Percentiles rank a stretch among this genome's conserved stretches.
Conservation (phyloP, 2,797 vertebrate genomes). For the Lacerta viridis region DNA sequence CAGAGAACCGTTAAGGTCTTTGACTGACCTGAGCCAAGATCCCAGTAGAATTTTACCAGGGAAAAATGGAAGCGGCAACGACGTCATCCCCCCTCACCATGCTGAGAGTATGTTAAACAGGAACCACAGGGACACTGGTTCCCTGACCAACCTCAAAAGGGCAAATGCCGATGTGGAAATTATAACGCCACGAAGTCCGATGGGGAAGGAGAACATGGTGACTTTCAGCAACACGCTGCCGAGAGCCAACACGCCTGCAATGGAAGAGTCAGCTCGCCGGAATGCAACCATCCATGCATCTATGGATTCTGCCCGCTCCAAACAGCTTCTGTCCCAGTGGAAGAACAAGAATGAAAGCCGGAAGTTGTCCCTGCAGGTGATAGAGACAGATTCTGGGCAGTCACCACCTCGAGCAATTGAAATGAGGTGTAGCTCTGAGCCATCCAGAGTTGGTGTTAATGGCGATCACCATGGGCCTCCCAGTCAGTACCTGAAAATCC, state of each 20-base stretch:
- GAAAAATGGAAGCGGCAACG: constrained; percentile 86
- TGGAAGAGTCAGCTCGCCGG: constrained; percentile 90
- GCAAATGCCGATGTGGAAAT: constrained; percentile 89
- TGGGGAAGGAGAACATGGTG: constrained; percentile 90
- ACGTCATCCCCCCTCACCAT: constrained; percentile 85
- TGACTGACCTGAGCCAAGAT: constrained; percentile 92
- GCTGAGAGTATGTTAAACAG: constrained; percentile 89
- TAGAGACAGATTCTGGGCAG: constrained; percentile 87
- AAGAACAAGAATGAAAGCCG: constrained; percentile 94
- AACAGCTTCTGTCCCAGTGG: constrained; percentile 97
- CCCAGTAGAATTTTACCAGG: constrained; percentile 88
- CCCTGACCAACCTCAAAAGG: constrained; percentile 88
- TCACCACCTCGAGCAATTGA: constrained; percentile 92
- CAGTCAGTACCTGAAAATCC: constrained; percentile 85
- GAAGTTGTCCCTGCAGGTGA: constrained; percentile 91
- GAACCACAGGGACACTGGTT: constrained; percentile 85
- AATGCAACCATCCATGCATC: constrained; percentile 93
- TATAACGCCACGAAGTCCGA: constrained; percentile 88
- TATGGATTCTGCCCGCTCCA: constrained; percentile 95
- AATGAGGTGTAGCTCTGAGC: constrained; percentile 90
- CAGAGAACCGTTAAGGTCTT: constrained; percentile 84
- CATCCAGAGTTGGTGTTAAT: constrained; percentile 87
- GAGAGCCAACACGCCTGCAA: constrained; percentile 89
- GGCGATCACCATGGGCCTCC: constrained; percentile 86
- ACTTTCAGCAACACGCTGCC: constrained; percentile 98